Base-by-base conservation (phyloP, 2,797 vertebrate species). In the Erpetoichthys calabaricus region DNA sequence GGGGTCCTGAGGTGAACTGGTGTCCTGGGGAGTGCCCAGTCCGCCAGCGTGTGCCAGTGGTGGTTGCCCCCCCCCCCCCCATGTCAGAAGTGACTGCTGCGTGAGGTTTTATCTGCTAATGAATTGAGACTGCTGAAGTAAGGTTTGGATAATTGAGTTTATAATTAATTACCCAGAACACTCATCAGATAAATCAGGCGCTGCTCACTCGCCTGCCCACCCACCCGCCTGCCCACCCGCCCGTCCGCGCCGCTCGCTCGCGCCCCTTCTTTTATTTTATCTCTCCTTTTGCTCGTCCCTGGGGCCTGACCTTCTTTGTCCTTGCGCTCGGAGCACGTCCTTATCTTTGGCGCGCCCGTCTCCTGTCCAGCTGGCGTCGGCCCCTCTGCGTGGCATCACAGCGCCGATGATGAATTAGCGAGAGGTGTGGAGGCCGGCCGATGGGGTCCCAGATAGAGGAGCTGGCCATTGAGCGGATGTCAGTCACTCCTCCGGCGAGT, bases 91-190 rank as follows among this genome's bases (percentile, higher is more conserved):
- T 51, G 56, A 55, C 64, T 8, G n/a, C 60, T 57, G 55, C 80
- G 80, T 79, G 82, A 84, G 81, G 73, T 85, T 86, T 84, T 80
- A 81, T 80, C 87, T 88, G 64, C 87, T 94, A 92, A 91, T 91
- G 89, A 91, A 83, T 84, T 80, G 81, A 90, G 88, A 89, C 86
- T 85, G 87, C 85, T 88, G 88, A 86, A 93, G 90, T 91, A 88
- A 89, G 89, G 88, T 86, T 90, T 87, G 87, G 89, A 86, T 94
- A 92, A 95, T 93, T 94, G 91, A 92, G 88, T 93, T 94, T 92
- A 89, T 91, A 92, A 94, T 94, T 94, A 92, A 93, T 94, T 91
- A 90, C 86, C 87, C 90, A 88, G 87, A 89, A 90, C 87, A 87
- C 86, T 90, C 82, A 86, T 88, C 88, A 85, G 87, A 92, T 91